Evolutionary conservation across 2,888 invertebrate species (phyloP).

Genomic region (Neocrepidodera transversa): DNA sequence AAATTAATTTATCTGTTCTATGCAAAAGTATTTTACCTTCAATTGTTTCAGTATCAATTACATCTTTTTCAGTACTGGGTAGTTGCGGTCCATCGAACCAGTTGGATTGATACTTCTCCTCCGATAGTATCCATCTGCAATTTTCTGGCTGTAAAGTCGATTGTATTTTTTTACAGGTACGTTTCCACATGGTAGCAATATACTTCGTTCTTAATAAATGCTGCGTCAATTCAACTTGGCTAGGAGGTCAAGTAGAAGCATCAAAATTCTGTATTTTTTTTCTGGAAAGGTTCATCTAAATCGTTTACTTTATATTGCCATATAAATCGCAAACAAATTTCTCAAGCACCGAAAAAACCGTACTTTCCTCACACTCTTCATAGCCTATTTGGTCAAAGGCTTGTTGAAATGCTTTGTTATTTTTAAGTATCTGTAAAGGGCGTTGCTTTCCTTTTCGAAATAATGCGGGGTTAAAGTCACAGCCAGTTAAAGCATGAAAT

Average conservation of each 20-base stretch:
- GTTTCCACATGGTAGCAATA: conserved; percentile 13
- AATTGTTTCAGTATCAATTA: not conserved
- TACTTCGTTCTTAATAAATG: conserved; percentile 14
- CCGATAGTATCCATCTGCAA: conserved; percentile 13
- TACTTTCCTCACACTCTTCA: conserved; percentile 27
- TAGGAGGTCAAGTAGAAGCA: conserved; percentile 44
- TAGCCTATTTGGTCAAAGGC: conserved; percentile 36
- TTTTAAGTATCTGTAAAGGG: conserved; percentile 20
- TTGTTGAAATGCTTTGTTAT: conserved; percentile 35
- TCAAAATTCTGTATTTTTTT: conserved; percentile 41
- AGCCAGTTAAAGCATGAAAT: conserved; percentile 33
- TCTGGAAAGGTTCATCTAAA: conserved; percentile 39
- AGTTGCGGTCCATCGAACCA: not conserved
- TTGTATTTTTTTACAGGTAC: conserved; percentile 12
- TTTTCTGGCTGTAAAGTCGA: conserved; percentile 11
- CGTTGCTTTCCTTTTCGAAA: conserved; percentile 33
- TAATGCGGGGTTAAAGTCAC: conserved; percentile 41
- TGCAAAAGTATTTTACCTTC: conserved; percentile 1
- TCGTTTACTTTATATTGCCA: conserved; percentile 41
- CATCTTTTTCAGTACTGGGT: not conserved
- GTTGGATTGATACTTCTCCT: conserved; percentile 8
- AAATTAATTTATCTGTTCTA: not conserved
- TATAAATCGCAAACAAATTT: conserved; percentile 48
- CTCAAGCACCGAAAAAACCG: conserved; percentile 26
- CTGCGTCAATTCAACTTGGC: conserved; percentile 21